These are phyloP conservation scores for Lysandra coridon DNA, from an alignment of 2,888 invertebrate species.

Conservation along the genomic window DNA sequence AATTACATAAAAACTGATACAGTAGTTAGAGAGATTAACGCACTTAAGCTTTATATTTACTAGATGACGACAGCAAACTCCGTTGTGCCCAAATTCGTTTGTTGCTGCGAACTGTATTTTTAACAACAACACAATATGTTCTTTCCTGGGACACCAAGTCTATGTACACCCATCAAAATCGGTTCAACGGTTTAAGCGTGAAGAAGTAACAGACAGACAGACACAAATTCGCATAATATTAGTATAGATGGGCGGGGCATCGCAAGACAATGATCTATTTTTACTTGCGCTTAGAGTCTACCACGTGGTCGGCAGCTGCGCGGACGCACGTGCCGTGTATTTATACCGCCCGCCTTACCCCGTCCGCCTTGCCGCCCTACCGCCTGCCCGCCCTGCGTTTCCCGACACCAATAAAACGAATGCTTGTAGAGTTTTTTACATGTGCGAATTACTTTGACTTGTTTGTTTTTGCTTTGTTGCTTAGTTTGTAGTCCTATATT, in stretches of 20 bases:
- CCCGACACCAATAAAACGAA: slow-evolving; percentile 34
- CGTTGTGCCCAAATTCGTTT: too few species aligned
- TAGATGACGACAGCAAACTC: too few species aligned
- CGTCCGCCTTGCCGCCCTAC: slow-evolving; percentile 43
- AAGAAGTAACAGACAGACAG: too few species aligned
- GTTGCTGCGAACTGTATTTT: too few species aligned
- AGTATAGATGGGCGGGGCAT: slow-evolving; percentile 64
- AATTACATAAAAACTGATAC: too few species aligned
- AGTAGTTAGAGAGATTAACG: too few species aligned
- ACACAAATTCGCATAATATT: not conserved
- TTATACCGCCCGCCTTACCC: slow-evolving; percentile 58
- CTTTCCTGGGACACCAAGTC: too few species aligned
- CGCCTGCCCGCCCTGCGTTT: slow-evolving; percentile 46
- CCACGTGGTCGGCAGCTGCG: slow-evolving; percentile 79
- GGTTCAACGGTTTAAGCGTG: too few species aligned
- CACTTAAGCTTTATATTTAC: too few species aligned
- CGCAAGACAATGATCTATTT: slow-evolving; percentile 77
- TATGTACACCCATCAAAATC: too few species aligned
- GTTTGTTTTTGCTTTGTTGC: not conserved
- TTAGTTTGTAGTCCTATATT: not conserved
- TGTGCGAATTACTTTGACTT: slow-evolving; percentile 18
- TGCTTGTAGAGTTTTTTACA: slow-evolving; percentile 5
- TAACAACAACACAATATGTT: too few species aligned
- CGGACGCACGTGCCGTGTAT: slow-evolving; percentile 73
- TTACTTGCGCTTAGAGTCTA: slow-evolving; percentile 67